Evolutionary conservation across 2,888 invertebrate species (phyloP).

Genomic region (Seladonia tumulorum): DNA sequence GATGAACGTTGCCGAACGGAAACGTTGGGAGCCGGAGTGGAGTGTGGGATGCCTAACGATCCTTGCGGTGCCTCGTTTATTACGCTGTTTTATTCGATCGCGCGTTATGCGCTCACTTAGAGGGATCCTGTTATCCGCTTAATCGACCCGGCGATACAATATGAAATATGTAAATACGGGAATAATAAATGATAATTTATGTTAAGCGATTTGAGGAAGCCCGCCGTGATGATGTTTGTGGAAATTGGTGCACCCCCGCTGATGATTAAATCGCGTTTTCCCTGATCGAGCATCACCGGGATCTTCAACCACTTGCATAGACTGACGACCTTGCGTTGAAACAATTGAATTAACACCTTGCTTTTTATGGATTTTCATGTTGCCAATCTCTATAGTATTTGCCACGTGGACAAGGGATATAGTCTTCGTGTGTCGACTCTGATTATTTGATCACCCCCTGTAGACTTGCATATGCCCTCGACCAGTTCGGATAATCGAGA

Average conservation of each 20-base stretch:
- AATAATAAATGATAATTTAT: background rate
- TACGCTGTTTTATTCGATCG: slow-evolving; percentile 9
- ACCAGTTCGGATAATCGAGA: too few species aligned
- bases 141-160: background rate
- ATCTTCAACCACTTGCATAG: background rate
- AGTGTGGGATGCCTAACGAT: background rate
- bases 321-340: too few species aligned
- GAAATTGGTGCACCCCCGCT: background rate
- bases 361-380: too few species aligned
- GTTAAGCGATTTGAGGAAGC: background rate
- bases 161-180: background rate
- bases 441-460: too few species aligned
- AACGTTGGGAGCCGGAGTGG: background rate
- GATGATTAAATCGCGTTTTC: background rate
- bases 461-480: too few species aligned
- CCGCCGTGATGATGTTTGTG: background rate
- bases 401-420: too few species aligned
- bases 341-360: too few species aligned
- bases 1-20: background rate
- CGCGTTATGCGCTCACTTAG: background rate
- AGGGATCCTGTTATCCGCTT: background rate
- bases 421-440: too few species aligned
- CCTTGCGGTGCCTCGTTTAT: background rate
- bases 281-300: background rate
- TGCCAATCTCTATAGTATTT: too few species aligned